These are phyloP conservation scores for Percopsis omiscomaycus DNA, from an alignment of 2,797 vertebrate genomes.

Conservation along the genomic window DNA sequence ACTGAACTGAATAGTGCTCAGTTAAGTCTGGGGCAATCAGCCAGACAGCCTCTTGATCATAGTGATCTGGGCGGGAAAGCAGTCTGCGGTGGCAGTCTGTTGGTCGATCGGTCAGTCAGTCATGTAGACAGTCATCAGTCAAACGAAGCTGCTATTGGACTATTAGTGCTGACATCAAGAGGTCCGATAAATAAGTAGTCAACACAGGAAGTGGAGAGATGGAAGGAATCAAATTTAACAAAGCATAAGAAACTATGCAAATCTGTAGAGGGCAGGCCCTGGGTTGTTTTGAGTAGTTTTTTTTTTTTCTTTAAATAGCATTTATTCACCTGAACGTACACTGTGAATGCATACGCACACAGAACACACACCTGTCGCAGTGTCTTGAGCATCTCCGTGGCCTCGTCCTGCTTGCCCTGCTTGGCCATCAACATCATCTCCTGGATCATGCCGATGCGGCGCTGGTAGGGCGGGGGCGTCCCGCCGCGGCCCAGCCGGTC, in stretches of 20 bases:
- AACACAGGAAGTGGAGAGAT: not conserved
- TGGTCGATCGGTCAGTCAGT: conserved; percentile 1
- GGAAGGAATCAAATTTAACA: too few relatives aligned
- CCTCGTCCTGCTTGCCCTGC: conserved; percentile 91
- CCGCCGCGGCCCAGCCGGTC: conserved; percentile 83
- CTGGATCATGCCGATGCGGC: conserved; percentile 93
- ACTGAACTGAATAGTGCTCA: too few relatives aligned
- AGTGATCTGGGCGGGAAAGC: not conserved
- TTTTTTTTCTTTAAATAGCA: too few relatives aligned
- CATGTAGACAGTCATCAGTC: conserved; percentile 1
- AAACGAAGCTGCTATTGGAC: conserved; percentile 13
- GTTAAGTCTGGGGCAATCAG: not conserved
- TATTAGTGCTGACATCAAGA: conserved; percentile 19
- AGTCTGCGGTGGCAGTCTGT: not conserved
- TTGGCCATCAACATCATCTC: conserved; percentile 93
- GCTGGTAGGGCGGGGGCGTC: conserved; percentile 89
- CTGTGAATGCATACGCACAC: conserved; percentile 6
- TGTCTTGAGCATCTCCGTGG: conserved; percentile 89
- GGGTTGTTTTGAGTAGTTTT: too few relatives aligned
- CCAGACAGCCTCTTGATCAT: not conserved
- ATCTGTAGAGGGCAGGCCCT: too few relatives aligned
- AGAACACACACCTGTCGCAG: conserved; percentile 86
- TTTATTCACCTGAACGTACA: not conserved
- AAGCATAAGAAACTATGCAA: too few relatives aligned
- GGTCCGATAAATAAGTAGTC: not conserved